Base-by-base conservation (phyloP, 2,113 vertebrate species). In the Dermatemys mawii region DNA sequence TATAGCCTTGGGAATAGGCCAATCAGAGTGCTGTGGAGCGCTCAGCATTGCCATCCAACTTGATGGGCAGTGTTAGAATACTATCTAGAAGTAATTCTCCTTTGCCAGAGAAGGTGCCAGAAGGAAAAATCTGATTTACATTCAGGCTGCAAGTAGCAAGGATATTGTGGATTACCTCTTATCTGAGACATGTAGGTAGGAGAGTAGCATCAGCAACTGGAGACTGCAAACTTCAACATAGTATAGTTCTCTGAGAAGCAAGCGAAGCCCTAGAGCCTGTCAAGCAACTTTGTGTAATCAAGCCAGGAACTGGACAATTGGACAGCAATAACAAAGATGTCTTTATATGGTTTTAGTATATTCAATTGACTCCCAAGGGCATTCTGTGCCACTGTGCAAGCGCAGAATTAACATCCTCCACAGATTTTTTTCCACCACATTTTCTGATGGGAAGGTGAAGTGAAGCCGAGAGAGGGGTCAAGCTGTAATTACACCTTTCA, bases 91-190 rank as follows among this genome's bases (percentile, higher is more conserved):
- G 91, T 51, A 92, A 95, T 93, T 92, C 90, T 35, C 81, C 51
- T 78, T 93, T 92, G 93, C 93, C 91, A 95, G 60, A 46, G 80
- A 96, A 91, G 82, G 82, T 70, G 85, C 73, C 85, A 82, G 38
- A 87, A 76, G 73, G 91, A 90, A 84, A 80, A 86, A 84, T 8
- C 82, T 78, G 88, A 93, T 95, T 95, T 93, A 90, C 91, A 94
- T 96, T 91, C 86, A 53, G 90, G 91, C 95, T 95, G 24, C 0
- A 78, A 78, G 92, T 84, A 86, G 76, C 90, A 84, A 96, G 91
- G 88, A 90, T 46, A 80, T 88, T 87, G 92, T 81, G 95, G 93
- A 92, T 92, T 88, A 92, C 89, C 14, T 35, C 14, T 63, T 63
- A 35, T 14, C 35, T 35, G 29, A 63, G 14, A 63, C 32, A 46